Base-by-base conservation (phyloP, 2,888 invertebrate genomes). In the Ormia ochracea region DNA sequence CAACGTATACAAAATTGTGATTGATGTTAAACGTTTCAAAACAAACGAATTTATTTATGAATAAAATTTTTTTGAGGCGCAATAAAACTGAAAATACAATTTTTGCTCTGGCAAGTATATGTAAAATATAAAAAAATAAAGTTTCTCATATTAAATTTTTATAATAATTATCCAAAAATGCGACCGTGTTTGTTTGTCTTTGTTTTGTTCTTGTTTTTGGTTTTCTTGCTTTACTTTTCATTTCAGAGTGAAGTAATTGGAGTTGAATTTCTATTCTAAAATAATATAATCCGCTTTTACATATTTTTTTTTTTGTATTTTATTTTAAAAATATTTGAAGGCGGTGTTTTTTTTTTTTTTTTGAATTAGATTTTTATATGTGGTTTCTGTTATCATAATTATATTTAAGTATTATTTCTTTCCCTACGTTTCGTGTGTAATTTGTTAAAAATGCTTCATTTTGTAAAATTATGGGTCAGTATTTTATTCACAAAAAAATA, bases 391-490 rank as follows among this genome's bases (percentile, higher is more conserved):
- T 61, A 70, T 72, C 52, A 48, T 38, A 14, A 43, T 56, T 19
- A 58, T 38, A 14, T 48, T 28, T 50, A 50, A n/a, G n/a, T 61
- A 38, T 1, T 23, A 28, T 45, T 38, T 45, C 17, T 50, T 45
- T 36, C 17, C 14, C 17, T 14, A 48, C 54, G 50, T 28, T 66
- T 19, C 50, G 50, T 68, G 59, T 50, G 12, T 50, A 75, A 50
- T 38, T 38, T 41, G 14, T 50, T 66, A 21, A 38, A 72, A 72
- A n/a, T 61, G 61, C 72, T 61, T 72, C 17, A 23, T 31, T 72
- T 61, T 54, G 61, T 63, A 52, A 63, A 63, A 54, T 63, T 73
- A 19, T 73, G 54, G 72, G 72, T 63, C 72, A 63, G 52, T 73
- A 54, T 54, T 52, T 52, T 45, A 31, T 31, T 68, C 1, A 36